These are phyloP conservation scores for Procambarus virginalis DNA, from an alignment of 1,140 invertebrate species.

Conservation along the genomic window DNA sequence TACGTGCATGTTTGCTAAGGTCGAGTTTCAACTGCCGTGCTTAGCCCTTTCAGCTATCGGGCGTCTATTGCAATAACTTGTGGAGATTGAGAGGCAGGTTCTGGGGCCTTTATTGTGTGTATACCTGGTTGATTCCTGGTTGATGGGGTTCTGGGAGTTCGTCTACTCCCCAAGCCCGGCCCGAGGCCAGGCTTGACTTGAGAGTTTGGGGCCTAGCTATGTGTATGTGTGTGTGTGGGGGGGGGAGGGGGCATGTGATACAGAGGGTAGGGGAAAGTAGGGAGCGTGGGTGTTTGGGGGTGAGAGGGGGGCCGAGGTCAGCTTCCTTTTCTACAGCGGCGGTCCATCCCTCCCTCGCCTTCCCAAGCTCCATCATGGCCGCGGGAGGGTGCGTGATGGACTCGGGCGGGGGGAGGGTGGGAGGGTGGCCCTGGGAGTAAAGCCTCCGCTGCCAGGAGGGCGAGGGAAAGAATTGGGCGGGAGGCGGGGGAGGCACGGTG, in stretches of 20 bases:
- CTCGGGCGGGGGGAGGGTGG: background rate
- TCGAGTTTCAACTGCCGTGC: no score
- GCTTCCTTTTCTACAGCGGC: slow-evolving; percentile 60
- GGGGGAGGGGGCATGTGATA: slow-evolving; percentile 33
- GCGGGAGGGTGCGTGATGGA: slow-evolving; percentile 55
- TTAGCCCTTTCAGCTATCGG: no score
- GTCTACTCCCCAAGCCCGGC: no score
- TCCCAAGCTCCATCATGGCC: slow-evolving; percentile 34
- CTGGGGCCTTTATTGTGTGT: no score
- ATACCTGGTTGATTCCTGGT: no score
- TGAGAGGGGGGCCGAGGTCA: slow-evolving; percentile 43
- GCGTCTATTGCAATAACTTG: no score
- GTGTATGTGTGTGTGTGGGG: slow-evolving; percentile 29
- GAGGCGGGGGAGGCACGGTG: background rate
- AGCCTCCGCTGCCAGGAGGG: slow-evolving; percentile 30
- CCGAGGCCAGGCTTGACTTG: no score
- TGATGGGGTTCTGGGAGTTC: no score
- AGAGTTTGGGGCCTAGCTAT: no score
- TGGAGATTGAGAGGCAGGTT: no score
- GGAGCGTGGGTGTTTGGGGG: slow-evolving; percentile 9
- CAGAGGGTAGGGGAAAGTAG: slow-evolving; percentile 38
- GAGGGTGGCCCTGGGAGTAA: slow-evolving; percentile 4
- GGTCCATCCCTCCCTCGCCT: slow-evolving; percentile 23
- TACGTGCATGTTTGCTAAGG: no score
- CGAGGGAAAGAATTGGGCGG: slow-evolving; percentile 2